Evolutionary conservation across 2,113 vertebrate genomes (phyloP).

Genomic region (Trematomus loennbergii): DNA sequence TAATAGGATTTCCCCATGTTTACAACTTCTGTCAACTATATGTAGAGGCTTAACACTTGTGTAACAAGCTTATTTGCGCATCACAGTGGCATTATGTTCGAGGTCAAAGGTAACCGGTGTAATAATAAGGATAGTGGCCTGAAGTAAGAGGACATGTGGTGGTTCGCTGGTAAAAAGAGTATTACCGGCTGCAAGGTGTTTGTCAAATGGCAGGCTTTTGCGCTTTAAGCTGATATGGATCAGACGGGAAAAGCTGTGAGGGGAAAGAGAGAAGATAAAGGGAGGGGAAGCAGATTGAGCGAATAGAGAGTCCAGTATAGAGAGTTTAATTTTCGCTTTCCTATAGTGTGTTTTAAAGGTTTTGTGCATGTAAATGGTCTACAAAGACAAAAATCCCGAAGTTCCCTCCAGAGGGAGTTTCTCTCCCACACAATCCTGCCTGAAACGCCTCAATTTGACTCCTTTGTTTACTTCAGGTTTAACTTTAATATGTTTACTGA

Average conservation of each 20-base stretch:
- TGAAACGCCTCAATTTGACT: too few relatives aligned
- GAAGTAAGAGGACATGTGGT: conserved; percentile 41
- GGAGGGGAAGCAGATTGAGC: neutral
- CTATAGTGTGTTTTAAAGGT: too few relatives aligned
- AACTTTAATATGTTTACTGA: too few relatives aligned
- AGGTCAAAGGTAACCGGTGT: conserved; percentile 54
- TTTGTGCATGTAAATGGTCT: too few relatives aligned
- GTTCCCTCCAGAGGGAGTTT: too few relatives aligned
- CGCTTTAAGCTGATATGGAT: conserved; percentile 42
- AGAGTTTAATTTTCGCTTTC: neutral
- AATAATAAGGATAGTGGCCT: conserved; percentile 40
- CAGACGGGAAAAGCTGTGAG: conserved; percentile 7
- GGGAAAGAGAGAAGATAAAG: conserved; percentile 24
- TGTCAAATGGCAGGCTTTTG: conserved; percentile 15
- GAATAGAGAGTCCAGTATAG: neutral
- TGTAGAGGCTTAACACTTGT: conserved; percentile 64
- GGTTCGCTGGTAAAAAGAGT: conserved; percentile 10
- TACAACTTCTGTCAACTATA: conserved; percentile 44
- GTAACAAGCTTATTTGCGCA: conserved; percentile 68
- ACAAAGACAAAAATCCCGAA: too few relatives aligned
- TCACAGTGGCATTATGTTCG: conserved; percentile 44
- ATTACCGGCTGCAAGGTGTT: conserved; percentile 39
- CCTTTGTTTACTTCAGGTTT: too few relatives aligned
- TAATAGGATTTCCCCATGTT: conserved; percentile 68
- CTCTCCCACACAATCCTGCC: too few relatives aligned